Percentiles rank a stretch among this genome's conserved stretches.
These are phyloP conservation scores for Melanotaenia pygmaea DNA, from an alignment of 2,797 vertebrate genomes.

Conservation along the genomic window DNA sequence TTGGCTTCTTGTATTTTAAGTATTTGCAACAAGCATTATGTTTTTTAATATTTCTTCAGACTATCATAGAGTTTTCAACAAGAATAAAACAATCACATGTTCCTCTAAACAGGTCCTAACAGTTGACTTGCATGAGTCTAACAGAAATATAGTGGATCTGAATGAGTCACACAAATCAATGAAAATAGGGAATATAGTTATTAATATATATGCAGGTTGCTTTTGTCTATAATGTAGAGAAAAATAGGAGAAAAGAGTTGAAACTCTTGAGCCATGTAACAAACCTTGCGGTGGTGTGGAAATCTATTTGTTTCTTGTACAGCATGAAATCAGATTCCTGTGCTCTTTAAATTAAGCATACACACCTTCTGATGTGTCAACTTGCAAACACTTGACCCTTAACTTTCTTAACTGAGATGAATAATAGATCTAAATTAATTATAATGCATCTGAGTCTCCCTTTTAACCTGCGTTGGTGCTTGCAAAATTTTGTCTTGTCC, in stretches of 20 bases:
- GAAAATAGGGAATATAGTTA: too few species aligned
- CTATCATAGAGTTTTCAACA: too few species aligned
- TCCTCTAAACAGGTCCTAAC: too few species aligned
- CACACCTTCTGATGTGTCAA: neutral
- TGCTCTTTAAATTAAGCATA: neutral
- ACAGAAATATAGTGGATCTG: too few species aligned
- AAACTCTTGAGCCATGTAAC: neutral
- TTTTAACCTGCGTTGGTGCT: slow-evolving; percentile 14
- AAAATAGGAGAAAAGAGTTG: neutral
- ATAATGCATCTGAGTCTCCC: neutral
- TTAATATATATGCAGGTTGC: neutral
- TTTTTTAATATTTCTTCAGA: too few species aligned
- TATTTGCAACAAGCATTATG: too few species aligned
- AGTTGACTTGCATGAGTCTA: too few species aligned
- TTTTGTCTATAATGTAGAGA: neutral
- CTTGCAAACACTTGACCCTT: neutral
- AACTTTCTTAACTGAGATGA: neutral
- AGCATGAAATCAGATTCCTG: neutral
- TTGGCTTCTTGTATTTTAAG: too few species aligned
- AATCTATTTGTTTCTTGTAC: too few species aligned
- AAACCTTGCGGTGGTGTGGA: neutral
- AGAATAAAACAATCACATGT: too few species aligned
- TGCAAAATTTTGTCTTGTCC: slow-evolving; percentile 22
- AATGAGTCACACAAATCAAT: too few species aligned
- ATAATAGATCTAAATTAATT: neutral